These are phyloP conservation scores for Nymphalis io DNA, from an alignment of 1,140 invertebrate genomes.

Conservation along the genomic window DNA sequence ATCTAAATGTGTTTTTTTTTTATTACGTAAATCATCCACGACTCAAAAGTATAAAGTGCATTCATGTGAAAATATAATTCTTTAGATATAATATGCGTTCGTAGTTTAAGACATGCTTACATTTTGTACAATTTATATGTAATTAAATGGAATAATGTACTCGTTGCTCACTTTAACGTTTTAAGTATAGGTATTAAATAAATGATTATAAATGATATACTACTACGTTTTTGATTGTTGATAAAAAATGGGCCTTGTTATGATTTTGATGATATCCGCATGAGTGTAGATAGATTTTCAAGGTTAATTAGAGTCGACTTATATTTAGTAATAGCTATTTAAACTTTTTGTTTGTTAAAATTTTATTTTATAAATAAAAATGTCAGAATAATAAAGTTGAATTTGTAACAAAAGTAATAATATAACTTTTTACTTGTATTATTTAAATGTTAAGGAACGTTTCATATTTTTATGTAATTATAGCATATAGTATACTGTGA, in stretches of 20 bases:
- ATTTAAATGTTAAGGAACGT: too few species aligned
- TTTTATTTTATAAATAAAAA: too few species aligned
- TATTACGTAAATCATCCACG: too few species aligned
- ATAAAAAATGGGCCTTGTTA: constrained; percentile 16
- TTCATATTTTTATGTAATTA: too few species aligned
- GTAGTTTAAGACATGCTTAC: background rate
- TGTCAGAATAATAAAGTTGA: too few species aligned
- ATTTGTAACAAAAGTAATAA: too few species aligned
- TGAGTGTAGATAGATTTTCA: background rate
- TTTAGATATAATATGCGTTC: background rate
- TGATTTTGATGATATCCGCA: constrained; percentile 4
- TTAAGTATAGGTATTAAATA: background rate
- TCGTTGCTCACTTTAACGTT: background rate
- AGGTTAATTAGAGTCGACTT: constrained; percentile 4
- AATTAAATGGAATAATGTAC: background rate
- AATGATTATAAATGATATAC: constrained; percentile 20
- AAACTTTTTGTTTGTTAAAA: too few species aligned
- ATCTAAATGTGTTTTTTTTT: too few species aligned
- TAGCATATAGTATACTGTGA: too few species aligned
- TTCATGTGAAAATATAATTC: too few species aligned
- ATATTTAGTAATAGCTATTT: background rate
- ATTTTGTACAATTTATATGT: background rate
- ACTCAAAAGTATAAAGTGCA: too few species aligned
- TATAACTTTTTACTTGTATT: too few species aligned
- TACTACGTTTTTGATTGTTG: constrained; percentile 4